These are phyloP conservation scores for Xestia sexstrigata DNA, from an alignment of 2,888 invertebrate genomes.

Conservation along the genomic window DNA sequence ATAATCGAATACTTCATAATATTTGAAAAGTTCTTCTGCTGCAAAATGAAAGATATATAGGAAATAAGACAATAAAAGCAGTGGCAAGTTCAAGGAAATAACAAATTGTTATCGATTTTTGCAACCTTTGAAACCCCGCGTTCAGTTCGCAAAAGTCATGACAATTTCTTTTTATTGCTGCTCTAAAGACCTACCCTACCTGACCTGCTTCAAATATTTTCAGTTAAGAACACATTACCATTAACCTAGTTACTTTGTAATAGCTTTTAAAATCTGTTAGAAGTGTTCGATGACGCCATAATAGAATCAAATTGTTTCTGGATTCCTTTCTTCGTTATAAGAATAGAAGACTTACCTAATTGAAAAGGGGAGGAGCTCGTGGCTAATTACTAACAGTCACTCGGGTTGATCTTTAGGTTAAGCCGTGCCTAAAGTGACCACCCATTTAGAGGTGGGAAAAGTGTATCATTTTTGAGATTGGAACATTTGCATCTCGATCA, in stretches of 20 bases:
- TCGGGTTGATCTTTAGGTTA: too few relatives aligned
- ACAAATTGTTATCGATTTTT: conserved; percentile 29
- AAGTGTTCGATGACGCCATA: conserved; percentile 11
- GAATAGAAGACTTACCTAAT: background rate
- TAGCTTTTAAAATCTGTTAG: conserved; percentile 32
- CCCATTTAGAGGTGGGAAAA: too few relatives aligned
- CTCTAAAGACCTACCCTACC: conserved; percentile 3
- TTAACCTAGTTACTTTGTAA: conserved; percentile 31
- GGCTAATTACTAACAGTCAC: too few relatives aligned
- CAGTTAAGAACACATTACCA: conserved; percentile 22
- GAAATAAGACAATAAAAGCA: background rate
- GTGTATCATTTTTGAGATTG: too few relatives aligned
- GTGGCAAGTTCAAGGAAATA: conserved; percentile 5
- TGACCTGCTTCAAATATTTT: conserved; percentile 32
- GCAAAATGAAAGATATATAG: background rate
- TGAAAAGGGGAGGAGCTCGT: background rate
- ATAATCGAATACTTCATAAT: background rate
- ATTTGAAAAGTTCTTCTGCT: background rate
- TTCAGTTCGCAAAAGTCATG: background rate
- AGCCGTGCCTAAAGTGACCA: too few relatives aligned
- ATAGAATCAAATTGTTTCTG: conserved; percentile 29
- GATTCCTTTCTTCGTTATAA: background rate
- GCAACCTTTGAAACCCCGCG: background rate
- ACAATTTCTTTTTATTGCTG: conserved; percentile 26
- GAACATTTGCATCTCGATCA: too few relatives aligned